Evolutionary conservation across 1,140 invertebrate genomes (phyloP), one percentile per base, ranked within the genome.

Genomic region (Apis cerana): DNA sequence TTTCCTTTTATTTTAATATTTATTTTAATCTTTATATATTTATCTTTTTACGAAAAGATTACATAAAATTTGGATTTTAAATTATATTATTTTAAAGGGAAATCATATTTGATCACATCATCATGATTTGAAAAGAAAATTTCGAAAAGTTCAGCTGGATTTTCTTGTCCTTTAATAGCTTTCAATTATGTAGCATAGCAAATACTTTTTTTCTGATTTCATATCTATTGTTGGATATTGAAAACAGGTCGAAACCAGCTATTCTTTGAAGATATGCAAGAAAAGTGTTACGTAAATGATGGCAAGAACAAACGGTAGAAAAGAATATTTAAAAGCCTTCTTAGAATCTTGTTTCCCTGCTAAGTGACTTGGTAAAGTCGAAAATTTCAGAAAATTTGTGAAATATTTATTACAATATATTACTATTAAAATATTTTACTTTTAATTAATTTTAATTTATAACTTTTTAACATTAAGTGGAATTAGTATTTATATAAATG

Each of bases 221-320:
- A 80, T 89, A 90, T 86, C 84, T 89, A 82, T 65, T 58, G 85
- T 79, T 88, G 83, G 78, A 85, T 80, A 58, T 79, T 54, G 61
- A 21, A 21, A 68, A 86, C 69, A 87, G 81, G 75, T 89, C 83
- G 71, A 75, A 69, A 56, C 43, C 78, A 88, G 85, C 75, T 88
- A 79, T 79, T 68, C 64, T 19, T 71, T 17, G n/a, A 62, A 80
- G 33, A 81, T 43, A 0, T 7, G 15, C 3, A 78, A 75, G 77
- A 80, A 77, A 86, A 74, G 23, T 85, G 62, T 85, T 83, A 23
- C 88, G 70, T 61, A 21, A 59, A 58, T 9, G 19, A 19, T 78
- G n/a, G 54, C 71, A 76, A n/a, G n/a, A n/a, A n/a, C n/a, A n/a
- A n/a, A n/a, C n/a, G n/a, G n/a, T 50, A 83, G n/a, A 84, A 71